Evolutionary conservation across 2,888 invertebrate genomes (phyloP).

Genomic region (Caenorhabditis sulstoni): DNA sequence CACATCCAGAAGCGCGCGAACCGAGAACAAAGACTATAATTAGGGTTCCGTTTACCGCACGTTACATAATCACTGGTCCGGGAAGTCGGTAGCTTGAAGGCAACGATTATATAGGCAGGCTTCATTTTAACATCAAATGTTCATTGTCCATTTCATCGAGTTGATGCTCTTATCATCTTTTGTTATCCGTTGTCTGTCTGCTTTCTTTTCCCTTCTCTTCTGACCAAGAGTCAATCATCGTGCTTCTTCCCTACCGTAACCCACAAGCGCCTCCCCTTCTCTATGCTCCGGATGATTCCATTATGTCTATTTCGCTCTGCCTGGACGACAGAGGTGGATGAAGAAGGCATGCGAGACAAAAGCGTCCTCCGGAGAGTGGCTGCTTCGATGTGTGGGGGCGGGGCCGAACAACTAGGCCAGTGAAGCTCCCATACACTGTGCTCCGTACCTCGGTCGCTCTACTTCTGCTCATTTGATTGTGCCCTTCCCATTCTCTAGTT

Average conservation of each 20-base stretch:
- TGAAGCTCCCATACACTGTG: constrained; percentile 30
- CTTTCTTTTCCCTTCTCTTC: neutral
- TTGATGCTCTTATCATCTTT: neutral
- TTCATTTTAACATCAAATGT: too few relatives aligned
- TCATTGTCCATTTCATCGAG: neutral
- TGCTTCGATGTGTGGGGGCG: constrained; percentile 45
- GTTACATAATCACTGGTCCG: constrained; percentile 33
- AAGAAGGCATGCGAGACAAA: constrained; percentile 43
- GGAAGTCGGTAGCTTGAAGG: neutral
- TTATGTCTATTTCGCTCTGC: constrained; percentile 54
- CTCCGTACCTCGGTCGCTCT: constrained; percentile 10
- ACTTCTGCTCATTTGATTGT: constrained; percentile 30
- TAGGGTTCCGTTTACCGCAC: constrained; percentile 47
- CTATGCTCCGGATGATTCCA: constrained; percentile 39
- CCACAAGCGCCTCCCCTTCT: constrained; percentile 33
- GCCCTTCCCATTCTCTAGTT: constrained; percentile 15
- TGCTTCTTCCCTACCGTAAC: constrained; percentile 31
- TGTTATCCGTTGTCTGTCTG: neutral
- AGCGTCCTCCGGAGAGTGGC: constrained; percentile 54
- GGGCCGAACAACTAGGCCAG: constrained; percentile 24
- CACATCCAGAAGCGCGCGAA: constrained; percentile 13
- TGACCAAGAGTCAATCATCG: too few relatives aligned
- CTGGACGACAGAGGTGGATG: constrained; percentile 42
- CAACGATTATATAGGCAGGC: too few relatives aligned
- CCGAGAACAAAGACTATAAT: constrained; percentile 36